Evolutionary conservation across 2,797 vertebrate genomes (phyloP).

Genomic region (Enteromius anoplus): DNA sequence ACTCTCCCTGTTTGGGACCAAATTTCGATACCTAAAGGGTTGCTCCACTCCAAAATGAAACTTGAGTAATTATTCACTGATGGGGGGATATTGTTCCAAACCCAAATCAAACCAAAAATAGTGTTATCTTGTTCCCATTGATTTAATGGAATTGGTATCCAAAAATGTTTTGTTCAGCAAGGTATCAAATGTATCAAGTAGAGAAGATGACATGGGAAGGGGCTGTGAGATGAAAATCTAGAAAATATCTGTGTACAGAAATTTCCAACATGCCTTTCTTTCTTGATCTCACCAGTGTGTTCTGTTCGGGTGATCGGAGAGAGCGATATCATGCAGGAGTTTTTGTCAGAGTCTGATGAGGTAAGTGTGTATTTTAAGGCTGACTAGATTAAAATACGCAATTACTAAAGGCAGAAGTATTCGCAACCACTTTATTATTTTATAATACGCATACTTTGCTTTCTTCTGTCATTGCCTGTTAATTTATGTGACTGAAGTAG

Average conservation of each 20-base stretch:
- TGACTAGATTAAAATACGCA: neutral
- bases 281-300: slow-evolving; percentile 77
- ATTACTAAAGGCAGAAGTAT: neutral
- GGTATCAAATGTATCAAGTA: neutral
- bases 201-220: slow-evolving; percentile 66
- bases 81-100: too few relatives aligned
- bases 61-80: too few relatives aligned
- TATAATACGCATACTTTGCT: neutral
- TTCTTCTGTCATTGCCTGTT: too few relatives aligned
- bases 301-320: slow-evolving; percentile 95
- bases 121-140: too few relatives aligned
- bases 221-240: neutral
- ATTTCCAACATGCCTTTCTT: neutral
- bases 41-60: too few relatives aligned
- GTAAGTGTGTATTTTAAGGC: slow-evolving; percentile 67
- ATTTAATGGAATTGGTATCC: too few relatives aligned
- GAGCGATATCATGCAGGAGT: slow-evolving; percentile 98
- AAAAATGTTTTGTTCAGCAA: too few relatives aligned
- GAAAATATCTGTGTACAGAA: neutral
- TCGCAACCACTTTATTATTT: neutral
- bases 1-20: too few relatives aligned
- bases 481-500: too few relatives aligned
- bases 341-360: slow-evolving; percentile 96
- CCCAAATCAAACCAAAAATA: too few relatives aligned
- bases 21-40: too few relatives aligned